These are phyloP conservation scores for Gambelia wislizenii DNA, from an alignment of 2,797 vertebrate genomes.

Conservation along the genomic window DNA sequence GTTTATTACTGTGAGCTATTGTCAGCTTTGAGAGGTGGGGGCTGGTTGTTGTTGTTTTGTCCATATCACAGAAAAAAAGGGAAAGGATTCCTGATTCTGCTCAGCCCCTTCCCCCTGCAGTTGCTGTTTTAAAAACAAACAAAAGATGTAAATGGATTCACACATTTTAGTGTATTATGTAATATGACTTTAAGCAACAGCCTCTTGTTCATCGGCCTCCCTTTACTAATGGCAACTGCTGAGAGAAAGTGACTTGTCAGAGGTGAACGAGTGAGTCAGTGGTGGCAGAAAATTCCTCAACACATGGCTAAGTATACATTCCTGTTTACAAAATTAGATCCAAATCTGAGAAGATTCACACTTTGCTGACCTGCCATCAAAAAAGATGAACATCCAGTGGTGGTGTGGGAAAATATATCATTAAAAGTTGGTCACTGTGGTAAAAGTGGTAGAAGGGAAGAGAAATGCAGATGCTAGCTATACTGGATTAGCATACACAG, in stretches of 20 bases:
- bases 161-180: not conserved
- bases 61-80: too few relatives aligned
- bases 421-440: not conserved
- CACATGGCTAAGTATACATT: not conserved
- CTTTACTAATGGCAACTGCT: not conserved
- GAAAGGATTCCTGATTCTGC: not conserved
- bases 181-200: not conserved
- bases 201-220: not conserved
- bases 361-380: too few relatives aligned
- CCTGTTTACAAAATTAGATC: not conserved
- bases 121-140: constrained; percentile 4
- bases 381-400: too few relatives aligned
- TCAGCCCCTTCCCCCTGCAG: not conserved
- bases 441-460: not conserved
- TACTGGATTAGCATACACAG: not conserved
- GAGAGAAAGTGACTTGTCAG: not conserved
- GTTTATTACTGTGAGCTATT: not conserved
- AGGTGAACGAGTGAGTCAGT: not conserved
- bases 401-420: not conserved
- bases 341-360: not conserved
- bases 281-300: not conserved
- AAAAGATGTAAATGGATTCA: not conserved
- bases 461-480: not conserved
- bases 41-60: not conserved
- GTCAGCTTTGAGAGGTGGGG: not conserved